These are phyloP conservation scores for Cromileptes altivelis DNA, from an alignment of 2,113 vertebrate species.

Conservation along the genomic window DNA sequence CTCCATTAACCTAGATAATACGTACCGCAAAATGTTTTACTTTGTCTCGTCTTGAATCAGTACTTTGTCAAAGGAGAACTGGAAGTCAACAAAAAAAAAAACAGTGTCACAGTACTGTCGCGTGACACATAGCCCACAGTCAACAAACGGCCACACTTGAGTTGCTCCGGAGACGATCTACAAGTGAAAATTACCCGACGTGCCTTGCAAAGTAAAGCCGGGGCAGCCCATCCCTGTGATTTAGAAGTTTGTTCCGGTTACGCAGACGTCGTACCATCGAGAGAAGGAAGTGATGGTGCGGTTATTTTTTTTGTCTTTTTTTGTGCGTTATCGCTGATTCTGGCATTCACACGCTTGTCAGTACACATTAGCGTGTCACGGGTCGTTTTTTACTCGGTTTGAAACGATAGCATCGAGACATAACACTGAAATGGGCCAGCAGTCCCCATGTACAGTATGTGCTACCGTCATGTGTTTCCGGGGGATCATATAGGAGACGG, in stretches of 20 bases:
- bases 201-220: fast-evolving
- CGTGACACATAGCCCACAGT: slow-evolving; percentile 77
- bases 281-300: slow-evolving; percentile 49
- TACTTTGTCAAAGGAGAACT: slow-evolving; percentile 63
- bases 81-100: slow-evolving; percentile 64
- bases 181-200: not conserved
- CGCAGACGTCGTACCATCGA: not conserved
- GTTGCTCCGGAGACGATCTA: slow-evolving; percentile 45
- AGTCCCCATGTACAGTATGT: not conserved
- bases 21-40: slow-evolving; percentile 9
- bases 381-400: fast-evolving
- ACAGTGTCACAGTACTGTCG: slow-evolving; percentile 77
- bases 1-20: slow-evolving; percentile 40
- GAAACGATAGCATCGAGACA: not conserved
- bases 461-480: slow-evolving; percentile 59
- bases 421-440: not conserved
- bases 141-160: slow-evolving; percentile 33
- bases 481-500: slow-evolving; percentile 60
- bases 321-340: not conserved
- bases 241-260: slow-evolving; percentile 2
- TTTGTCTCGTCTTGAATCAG: not conserved
- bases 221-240: slow-evolving; percentile 22
- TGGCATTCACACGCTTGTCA: not conserved
- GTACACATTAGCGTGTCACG: not conserved
- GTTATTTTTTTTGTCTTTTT: not conserved